Evolutionary conservation across 2,888 invertebrate species (phyloP).

Genomic region (Mythimna vitellina): DNA sequence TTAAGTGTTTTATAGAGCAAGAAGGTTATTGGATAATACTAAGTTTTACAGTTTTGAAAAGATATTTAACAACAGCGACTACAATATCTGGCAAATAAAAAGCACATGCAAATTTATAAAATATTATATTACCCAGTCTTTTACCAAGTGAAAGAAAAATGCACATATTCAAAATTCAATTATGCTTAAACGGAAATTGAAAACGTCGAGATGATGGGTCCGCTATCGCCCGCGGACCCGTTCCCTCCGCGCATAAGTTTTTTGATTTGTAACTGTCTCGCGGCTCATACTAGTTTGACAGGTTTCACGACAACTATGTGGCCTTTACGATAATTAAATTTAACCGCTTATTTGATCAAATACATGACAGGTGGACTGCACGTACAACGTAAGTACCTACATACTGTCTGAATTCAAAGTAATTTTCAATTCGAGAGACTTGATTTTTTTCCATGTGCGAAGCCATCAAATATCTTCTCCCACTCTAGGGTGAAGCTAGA

Average conservation of each 20-base stretch:
- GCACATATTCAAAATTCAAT: slow-evolving; percentile 79
- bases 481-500: no score
- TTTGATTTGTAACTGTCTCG: slow-evolving; percentile 51
- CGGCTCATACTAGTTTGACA: slow-evolving; percentile 40
- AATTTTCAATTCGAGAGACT: not conserved
- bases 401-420: not conserved
- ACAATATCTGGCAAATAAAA: slow-evolving; percentile 27
- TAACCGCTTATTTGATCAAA: slow-evolving; percentile 5
- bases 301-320: slow-evolving; percentile 32
- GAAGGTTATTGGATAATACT: not conserved
- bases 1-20: not conserved
- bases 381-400: not conserved
- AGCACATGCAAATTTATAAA: slow-evolving; percentile 39
- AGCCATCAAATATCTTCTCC: no score
- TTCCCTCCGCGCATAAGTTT: slow-evolving; percentile 52
- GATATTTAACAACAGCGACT: not conserved
- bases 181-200: slow-evolving; percentile 84
- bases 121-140: slow-evolving; percentile 38
- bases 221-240: slow-evolving; percentile 65
- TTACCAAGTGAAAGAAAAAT: slow-evolving; percentile 60
- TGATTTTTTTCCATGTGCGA: no score
- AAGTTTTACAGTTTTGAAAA: not conserved
- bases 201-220: slow-evolving; percentile 77
- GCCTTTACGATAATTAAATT: slow-evolving; percentile 42
- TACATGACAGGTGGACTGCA: not conserved